Percentiles rank a stretch among this genome's conserved stretches.
phyloP scores from a whole-genome alignment of 2,113 vertebrate genomes.

The Chaetura pelagica region DNA sequence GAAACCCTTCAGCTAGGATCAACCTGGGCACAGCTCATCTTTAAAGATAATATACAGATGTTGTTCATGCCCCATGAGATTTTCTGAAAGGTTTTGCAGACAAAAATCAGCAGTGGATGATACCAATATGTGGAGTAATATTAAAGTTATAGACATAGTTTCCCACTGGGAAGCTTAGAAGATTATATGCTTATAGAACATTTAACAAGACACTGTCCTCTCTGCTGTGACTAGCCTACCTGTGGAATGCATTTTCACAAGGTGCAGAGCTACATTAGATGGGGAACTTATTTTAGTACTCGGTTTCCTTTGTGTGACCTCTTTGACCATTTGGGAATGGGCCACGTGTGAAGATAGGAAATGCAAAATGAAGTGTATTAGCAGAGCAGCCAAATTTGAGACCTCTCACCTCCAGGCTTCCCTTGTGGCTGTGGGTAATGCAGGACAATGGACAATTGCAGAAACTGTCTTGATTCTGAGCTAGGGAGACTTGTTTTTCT shows the following conservation, averaged over 20 bases:
- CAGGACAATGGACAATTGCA: neutral
- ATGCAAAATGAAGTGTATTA: neutral
- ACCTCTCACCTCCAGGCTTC: neutral
- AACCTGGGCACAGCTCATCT: neutral
- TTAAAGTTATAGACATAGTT: neutral
- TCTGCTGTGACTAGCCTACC: neutral
- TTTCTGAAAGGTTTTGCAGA: neutral
- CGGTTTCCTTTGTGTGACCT: neutral
- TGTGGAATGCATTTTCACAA: neutral
- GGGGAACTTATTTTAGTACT: neutral
- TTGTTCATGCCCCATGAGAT: neutral
- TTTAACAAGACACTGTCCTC: neutral
- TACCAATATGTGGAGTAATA: neutral
- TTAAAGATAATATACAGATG: neutral
- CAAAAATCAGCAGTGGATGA: neutral
- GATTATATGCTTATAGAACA: neutral
- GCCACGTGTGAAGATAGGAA: neutral
- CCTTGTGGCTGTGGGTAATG: accelerated
- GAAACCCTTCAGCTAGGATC: neutral
- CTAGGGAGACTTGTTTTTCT: neutral
- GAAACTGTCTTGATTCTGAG: neutral
- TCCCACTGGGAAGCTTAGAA: neutral
- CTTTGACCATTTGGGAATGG: neutral
- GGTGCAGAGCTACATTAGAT: neutral
- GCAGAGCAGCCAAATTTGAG: neutral